A percentile compares a stretch with the other conserved stretches of the same genome.
phyloP scores from a whole-genome alignment of 2,888 invertebrate species.

The Pyrrhia umbra region DNA sequence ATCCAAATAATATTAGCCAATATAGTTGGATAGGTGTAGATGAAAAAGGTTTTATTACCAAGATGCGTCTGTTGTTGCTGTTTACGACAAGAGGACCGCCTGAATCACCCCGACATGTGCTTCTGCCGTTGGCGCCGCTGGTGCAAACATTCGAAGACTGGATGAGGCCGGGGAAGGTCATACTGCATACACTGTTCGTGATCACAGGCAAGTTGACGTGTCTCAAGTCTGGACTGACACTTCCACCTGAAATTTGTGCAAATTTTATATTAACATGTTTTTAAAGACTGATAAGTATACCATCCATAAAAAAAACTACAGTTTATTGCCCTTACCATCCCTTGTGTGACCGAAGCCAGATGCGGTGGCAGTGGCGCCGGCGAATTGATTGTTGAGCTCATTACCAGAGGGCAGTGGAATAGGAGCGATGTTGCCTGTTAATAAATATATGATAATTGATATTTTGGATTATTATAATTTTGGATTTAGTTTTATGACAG shows the following conservation, averaged over 20 bases:
- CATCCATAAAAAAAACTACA: no score
- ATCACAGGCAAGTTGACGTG: conserved; percentile 71
- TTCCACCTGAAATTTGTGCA: not conserved
- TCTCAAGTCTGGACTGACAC: conserved; percentile 42
- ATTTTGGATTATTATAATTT: no score
- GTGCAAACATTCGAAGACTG: conserved; percentile 73
- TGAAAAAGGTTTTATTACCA: conserved; percentile 14
- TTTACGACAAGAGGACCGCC: conserved; percentile 74
- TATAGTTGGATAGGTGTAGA: not conserved
- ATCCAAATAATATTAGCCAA: no score
- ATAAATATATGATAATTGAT: no score
- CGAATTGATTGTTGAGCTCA: conserved; percentile 61
- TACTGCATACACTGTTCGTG: conserved; percentile 67
- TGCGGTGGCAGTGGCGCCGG: conserved; percentile 61
- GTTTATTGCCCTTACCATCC: conserved; percentile 57
- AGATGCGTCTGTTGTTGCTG: conserved; percentile 34
- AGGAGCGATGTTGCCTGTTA: conserved; percentile 61
- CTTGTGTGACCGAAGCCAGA: conserved; percentile 70
- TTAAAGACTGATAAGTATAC: no score
- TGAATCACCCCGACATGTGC: conserved; percentile 77
- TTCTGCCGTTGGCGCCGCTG: conserved; percentile 65
- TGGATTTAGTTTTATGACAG: no score
- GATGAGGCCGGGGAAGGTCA: conserved; percentile 65
- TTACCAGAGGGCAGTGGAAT: conserved; percentile 66
- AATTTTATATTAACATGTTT: not conserved